Conservation (phyloP, 2,797 vertebrate species). For the Lepus oiostolus region DNA sequence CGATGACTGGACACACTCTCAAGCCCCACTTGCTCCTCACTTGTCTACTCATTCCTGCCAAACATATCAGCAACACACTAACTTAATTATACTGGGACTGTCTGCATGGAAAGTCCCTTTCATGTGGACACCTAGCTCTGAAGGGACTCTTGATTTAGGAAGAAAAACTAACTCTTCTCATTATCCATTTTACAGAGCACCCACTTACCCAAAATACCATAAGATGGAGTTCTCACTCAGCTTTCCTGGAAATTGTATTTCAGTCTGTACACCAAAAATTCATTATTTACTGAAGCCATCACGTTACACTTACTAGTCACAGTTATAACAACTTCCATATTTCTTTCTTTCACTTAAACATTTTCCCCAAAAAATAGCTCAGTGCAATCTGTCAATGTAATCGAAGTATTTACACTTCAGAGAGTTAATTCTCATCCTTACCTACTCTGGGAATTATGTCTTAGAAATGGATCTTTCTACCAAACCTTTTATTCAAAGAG, state of each 20-base stretch:
- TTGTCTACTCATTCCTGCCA: no score
- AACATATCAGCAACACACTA: no score
- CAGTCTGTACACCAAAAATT: background rate
- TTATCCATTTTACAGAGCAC: background rate
- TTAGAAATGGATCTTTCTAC: background rate
- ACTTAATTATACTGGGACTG: no score
- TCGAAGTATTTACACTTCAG: background rate
- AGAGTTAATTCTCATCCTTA: background rate
- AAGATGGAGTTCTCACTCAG: background rate
- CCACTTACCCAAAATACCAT: background rate
- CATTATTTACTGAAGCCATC: background rate
- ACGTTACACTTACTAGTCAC: background rate
- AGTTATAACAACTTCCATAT: background rate
- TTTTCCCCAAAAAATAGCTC: background rate
- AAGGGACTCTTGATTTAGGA: background rate
- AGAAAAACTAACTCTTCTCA: background rate
- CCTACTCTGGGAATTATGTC: background rate
- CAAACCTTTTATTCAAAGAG: background rate
- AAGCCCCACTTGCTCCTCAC: no score
- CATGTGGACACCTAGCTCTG: background rate
- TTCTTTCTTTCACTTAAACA: slow-evolving; percentile 17
- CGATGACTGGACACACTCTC: no score
- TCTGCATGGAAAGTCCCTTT: no score
- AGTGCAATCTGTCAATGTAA: background rate
- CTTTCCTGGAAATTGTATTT: background rate